Percentiles rank a stretch among this genome's conserved stretches.
Conservation (phyloP, 2,888 invertebrate genomes). For the Craniophora ligustri region DNA sequence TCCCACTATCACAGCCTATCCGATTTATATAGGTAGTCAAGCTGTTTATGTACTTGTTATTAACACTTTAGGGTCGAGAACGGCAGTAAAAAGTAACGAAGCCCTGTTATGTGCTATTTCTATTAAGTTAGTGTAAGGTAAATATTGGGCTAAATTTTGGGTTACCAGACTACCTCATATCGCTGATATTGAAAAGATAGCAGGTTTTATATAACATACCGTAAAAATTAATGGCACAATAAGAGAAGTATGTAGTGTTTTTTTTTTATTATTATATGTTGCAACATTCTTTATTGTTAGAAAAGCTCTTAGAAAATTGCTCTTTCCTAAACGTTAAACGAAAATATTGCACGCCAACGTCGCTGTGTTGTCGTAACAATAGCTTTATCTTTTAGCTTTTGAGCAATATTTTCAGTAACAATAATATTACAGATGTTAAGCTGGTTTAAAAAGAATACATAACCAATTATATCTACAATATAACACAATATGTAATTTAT, state of each 20-base stretch:
- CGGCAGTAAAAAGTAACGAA: constrained; percentile 59
- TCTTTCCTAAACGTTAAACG: constrained; percentile 3
- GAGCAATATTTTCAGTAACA: constrained; percentile 9
- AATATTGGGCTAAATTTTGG: constrained; percentile 19
- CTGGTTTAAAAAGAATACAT: no score
- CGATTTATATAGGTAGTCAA: constrained; percentile 27
- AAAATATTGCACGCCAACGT: background rate
- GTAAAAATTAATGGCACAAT: constrained; percentile 18
- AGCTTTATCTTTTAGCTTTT: constrained; percentile 5
- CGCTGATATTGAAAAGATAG: constrained; percentile 5
- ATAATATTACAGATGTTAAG: background rate
- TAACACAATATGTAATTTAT: no score
- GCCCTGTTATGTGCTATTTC: constrained; percentile 51
- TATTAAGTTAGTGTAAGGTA: constrained; percentile 52
- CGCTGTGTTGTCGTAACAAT: background rate
- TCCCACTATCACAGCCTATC: constrained; percentile 20
- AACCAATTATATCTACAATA: no score
- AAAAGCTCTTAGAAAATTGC: constrained; percentile 26
- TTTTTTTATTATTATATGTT: constrained; percentile 11
- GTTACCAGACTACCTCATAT: constrained; percentile 26
- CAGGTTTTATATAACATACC: background rate
- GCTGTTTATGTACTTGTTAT: constrained; percentile 48
- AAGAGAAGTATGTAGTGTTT: constrained; percentile 5
- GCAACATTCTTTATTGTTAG: constrained; percentile 18
- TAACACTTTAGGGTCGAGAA: constrained; percentile 47